A percentile compares a stretch with the other conserved stretches of the same genome.
Conservation (phyloP, 2,113 vertebrate species). For the Caretta caretta region DNA sequence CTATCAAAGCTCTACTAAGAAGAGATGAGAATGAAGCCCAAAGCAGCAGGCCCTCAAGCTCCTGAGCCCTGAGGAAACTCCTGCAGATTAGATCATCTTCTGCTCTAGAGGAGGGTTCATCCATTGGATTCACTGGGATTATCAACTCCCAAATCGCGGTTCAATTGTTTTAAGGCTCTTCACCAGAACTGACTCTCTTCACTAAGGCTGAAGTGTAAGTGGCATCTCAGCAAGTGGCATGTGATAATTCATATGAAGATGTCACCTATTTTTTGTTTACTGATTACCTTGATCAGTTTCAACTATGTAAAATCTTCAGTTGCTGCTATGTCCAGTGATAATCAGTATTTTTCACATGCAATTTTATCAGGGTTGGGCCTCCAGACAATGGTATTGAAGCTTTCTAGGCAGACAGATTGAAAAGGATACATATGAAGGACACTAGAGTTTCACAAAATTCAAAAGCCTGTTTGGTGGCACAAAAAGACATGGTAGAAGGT, state of each 20-base stretch:
- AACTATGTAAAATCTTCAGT: not conserved
- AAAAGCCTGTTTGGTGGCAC: not conserved
- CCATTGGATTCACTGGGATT: not conserved
- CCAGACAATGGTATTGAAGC: not conserved
- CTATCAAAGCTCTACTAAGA: not conserved
- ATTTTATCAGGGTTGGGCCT: not conserved
- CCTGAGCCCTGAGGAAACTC: not conserved
- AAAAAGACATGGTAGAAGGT: not conserved
- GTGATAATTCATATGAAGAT: not conserved
- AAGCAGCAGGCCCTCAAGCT: not conserved
- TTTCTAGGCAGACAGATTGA: not conserved
- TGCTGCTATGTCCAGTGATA: not conserved
- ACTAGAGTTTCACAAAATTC: not conserved
- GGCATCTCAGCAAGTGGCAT: not conserved
- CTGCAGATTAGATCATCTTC: not conserved
- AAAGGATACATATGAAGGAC: not conserved
- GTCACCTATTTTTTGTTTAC: not conserved
- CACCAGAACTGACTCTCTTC: not conserved
- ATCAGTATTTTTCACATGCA: not conserved
- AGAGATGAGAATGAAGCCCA: not conserved
- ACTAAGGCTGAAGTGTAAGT: not conserved
- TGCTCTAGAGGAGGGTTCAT: not conserved
- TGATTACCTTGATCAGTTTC: not conserved
- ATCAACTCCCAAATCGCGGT: not conserved
- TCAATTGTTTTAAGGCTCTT: not conserved